phyloP scores from a whole-genome alignment of 64 coral and sea anemone species.

The Pocillopora verrucosa region DNA sequence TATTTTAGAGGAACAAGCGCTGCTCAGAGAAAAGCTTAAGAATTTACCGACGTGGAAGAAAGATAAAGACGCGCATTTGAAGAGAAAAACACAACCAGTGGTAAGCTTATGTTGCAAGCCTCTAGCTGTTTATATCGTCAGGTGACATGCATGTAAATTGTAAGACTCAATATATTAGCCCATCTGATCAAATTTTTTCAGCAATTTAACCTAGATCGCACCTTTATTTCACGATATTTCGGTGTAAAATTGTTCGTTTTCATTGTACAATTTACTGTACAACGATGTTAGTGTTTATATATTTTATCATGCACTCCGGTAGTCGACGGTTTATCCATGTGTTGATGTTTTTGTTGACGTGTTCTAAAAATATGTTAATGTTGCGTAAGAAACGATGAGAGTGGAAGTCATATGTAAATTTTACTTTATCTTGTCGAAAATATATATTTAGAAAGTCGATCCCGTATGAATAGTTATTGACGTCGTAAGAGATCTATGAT shows the following conservation, averaged over 20 bases:
- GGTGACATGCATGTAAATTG: not conserved
- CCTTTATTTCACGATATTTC: not conserved
- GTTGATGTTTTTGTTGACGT: not conserved
- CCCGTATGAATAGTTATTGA: too few species aligned
- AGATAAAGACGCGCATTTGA: constrained; percentile 54
- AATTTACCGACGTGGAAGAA: constrained; percentile 84
- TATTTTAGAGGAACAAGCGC: constrained; percentile 95
- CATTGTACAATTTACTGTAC: not conserved
- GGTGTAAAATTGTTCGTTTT: not conserved
- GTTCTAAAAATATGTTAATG: too few species aligned
- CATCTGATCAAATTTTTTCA: not conserved
- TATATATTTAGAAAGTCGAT: too few species aligned
- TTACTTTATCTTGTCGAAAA: too few species aligned
- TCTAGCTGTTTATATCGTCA: not conserved
- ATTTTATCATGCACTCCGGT: not conserved
- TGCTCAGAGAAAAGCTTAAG: constrained; percentile 81
- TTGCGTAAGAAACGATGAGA: too few species aligned
- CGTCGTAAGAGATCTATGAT: not conserved
- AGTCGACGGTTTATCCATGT: not conserved
- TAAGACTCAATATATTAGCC: not conserved
- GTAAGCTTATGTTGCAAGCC: constrained; percentile 43
- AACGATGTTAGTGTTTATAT: not conserved
- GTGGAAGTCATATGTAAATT: too few species aligned
- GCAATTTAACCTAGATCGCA: not conserved
- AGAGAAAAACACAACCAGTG: constrained; percentile 87